Evolutionary conservation across 2,113 vertebrate species (phyloP).

Genomic region (Chloropsis cyanopogon): DNA sequence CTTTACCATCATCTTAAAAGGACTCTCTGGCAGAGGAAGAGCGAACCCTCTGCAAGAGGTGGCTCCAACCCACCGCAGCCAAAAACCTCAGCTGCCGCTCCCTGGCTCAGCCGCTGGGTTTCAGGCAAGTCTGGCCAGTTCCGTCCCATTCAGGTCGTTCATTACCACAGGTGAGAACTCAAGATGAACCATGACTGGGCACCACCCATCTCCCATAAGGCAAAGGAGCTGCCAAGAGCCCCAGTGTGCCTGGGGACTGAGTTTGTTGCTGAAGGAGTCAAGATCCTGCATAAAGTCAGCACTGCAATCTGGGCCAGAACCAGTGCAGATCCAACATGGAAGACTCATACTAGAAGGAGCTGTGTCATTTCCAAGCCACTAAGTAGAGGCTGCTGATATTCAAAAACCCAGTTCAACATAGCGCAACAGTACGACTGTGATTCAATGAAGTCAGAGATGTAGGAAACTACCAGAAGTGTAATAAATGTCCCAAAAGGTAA

Average conservation of each 20-base stretch:
- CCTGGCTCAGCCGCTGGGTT: too few relatives aligned
- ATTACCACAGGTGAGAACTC: not conserved
- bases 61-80: too few relatives aligned
- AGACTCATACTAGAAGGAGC: not conserved
- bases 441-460: not conserved
- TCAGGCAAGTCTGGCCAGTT: too few relatives aligned
- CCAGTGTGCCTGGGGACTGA: not conserved
- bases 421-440: not conserved
- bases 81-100: too few relatives aligned
- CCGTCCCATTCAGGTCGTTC: too few relatives aligned
- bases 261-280: not conserved
- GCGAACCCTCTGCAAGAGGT: too few relatives aligned
- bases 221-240: not conserved
- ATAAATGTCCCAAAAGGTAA: not conserved
- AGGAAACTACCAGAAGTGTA: not conserved
- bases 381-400: not conserved
- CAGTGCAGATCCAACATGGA: not conserved
- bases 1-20: too few relatives aligned
- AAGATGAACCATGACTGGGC: not conserved
- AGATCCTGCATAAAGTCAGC: not conserved
- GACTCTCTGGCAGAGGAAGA: too few relatives aligned
- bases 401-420: not conserved
- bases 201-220: rapidly evolving
- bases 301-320: not conserved
- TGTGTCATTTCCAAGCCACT: not conserved